Evolutionary conservation across 2,797 vertebrate species (phyloP).

Genomic region (Peromyscus eremicus): DNA sequence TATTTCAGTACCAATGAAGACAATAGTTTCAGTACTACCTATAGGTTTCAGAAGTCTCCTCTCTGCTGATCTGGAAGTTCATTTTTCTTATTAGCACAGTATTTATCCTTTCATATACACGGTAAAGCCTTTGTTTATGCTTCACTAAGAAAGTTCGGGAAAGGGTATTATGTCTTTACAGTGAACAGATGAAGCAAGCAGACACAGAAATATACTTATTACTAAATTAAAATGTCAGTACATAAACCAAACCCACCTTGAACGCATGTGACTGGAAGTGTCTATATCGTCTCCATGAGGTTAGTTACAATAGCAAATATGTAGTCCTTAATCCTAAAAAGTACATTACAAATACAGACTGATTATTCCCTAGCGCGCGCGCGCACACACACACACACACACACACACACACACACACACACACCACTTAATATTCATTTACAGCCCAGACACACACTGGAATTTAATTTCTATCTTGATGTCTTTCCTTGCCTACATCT

Average conservation of each 20-base stretch:
- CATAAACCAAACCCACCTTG: neutral
- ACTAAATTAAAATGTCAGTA: conserved; percentile 2
- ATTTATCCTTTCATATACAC: neutral
- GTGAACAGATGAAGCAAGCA: neutral
- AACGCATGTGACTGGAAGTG: fast-evolving
- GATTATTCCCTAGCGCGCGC: neutral
- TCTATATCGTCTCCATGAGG: neutral
- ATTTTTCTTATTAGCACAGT: conserved; percentile 14
- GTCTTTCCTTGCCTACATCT: neutral
- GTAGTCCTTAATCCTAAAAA: neutral
- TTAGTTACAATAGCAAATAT: neutral
- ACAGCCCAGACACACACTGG: neutral
- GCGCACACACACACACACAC: neutral
- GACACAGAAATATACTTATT: neutral
- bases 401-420: neutral
- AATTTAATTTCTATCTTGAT: neutral
- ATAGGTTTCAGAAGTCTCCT: neutral
- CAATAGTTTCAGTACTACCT: conserved; percentile 12
- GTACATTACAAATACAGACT: neutral
- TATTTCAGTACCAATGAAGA: neutral
- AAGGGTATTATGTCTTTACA: neutral
- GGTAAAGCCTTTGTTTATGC: neutral
- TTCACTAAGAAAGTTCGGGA: neutral
- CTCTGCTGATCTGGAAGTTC: neutral
- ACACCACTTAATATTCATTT: neutral